Evolutionary conservation across 35 echinoderm and acorn worm genomes (phyloP), one percentile per base, ranked within the genome.

Genomic region (Apostichopus californicus): DNA sequence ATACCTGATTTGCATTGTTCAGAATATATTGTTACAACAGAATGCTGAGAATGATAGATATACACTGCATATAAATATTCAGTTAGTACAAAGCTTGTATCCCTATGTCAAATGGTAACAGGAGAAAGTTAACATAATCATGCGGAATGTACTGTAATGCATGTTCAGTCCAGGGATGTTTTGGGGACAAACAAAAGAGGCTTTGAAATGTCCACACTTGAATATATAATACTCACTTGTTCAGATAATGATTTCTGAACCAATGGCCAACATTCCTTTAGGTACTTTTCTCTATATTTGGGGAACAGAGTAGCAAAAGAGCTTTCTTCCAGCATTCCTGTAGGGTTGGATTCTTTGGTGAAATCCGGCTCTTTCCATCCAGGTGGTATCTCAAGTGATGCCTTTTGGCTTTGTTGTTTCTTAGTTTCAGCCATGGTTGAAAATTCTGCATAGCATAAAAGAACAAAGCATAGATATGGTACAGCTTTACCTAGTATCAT

Each of bases 251-350:
- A 86, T 54, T 96, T 95, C 58, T 99, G 90, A 10, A 99, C 97
- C 81, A 99, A 68, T 0, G 97, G 97, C 97, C 97, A 99, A 70
- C 97, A 99, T 80, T 99, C 97, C 60, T 93, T 78, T 13, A 99
- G 79, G 71, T 99, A 99, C 70, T 96, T 95, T 80, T 99, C 97
- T 83, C 97, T 94, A 90, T 99, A 99, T 73, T 99, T 99, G 84
- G 97, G 97, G 93, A 99, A 99, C 6, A 96, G 90, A 20, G 97
- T 99, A n/a, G 95, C 97, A 75, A 99, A 99, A 5, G 97, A 96
- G 77, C 97, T 99, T 75, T 96, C 93, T 17, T 91, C 95, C 7
- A 93, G 23, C 86, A 99, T 80, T 55, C 97, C 97, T 0, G 89
- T 59, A 1, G 97, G 97, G 56, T 99, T 99, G 56, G 94, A 95